phyloP scores from a whole-genome alignment of 2,888 invertebrate species.

The Gasteruption jaculator region DNA sequence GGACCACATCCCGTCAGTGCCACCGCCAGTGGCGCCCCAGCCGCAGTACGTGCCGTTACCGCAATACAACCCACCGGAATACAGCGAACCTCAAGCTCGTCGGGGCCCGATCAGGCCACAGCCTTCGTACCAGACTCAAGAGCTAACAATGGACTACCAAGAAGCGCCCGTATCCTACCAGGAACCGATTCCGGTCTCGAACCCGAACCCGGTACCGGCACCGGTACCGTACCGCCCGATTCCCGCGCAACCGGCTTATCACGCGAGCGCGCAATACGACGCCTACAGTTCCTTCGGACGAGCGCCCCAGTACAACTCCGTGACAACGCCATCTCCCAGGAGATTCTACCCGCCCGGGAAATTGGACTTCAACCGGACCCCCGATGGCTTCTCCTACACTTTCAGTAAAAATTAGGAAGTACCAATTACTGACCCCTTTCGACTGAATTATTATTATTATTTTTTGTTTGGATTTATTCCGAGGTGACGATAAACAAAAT shows the following conservation, averaged over 20 bases:
- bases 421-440: too few relatives aligned
- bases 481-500: too few relatives aligned
- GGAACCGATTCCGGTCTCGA: too few relatives aligned
- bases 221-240: conserved; percentile 54
- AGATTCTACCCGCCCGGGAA: conserved; percentile 83
- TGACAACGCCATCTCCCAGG: conserved; percentile 67
- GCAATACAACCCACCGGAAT: conserved; percentile 44
- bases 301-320: conserved; percentile 57
- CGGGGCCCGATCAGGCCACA: conserved; percentile 52
- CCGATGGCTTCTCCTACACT: conserved; percentile 83
- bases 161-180: conserved; percentile 47
- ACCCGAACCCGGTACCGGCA: conserved; percentile 26
- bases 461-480: too few relatives aligned
- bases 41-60: conserved; percentile 44
- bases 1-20: conserved; percentile 64
- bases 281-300: too few relatives aligned
- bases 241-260: conserved; percentile 28
- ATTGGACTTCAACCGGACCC: conserved; percentile 78
- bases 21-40: conserved; percentile 50
- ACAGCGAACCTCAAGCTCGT: conserved; percentile 54
- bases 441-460: too few relatives aligned
- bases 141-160: conserved; percentile 52
- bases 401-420: conserved; percentile 67
- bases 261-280: conserved; percentile 28
- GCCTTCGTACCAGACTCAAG: conserved; percentile 47